Percentiles rank a stretch among this genome's conserved stretches.
phyloP scores from a whole-genome alignment of 1,140 invertebrate species.

The Pygmarrhopalites habei region DNA sequence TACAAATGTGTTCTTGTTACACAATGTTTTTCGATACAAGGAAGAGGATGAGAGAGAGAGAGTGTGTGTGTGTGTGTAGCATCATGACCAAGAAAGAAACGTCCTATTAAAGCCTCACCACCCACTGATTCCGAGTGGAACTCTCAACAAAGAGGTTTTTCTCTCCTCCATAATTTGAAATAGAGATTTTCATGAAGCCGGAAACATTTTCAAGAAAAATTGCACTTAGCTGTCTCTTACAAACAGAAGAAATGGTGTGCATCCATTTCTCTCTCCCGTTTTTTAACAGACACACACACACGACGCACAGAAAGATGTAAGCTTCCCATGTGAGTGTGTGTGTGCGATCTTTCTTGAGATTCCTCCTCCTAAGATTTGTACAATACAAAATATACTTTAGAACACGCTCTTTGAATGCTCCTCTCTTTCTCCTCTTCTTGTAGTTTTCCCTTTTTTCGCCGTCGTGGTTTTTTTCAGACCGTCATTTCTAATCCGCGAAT shows the following conservation, averaged over 20 bases:
- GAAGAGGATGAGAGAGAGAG: too few relatives aligned
- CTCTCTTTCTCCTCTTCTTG: not conserved
- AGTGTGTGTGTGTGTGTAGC: too few relatives aligned
- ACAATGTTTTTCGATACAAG: too few relatives aligned
- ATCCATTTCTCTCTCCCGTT: not conserved
- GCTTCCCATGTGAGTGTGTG: not conserved
- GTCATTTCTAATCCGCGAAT: too few relatives aligned
- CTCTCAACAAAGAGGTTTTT: too few relatives aligned
- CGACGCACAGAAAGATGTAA: not conserved
- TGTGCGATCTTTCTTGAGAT: not conserved
- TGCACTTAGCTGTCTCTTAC: not conserved
- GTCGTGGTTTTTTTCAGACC: too few relatives aligned
- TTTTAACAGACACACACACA: not conserved
- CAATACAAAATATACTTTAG: not conserved
- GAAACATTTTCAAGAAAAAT: constrained; percentile 21
- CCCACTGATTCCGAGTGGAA: not conserved
- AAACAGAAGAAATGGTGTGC: not conserved
- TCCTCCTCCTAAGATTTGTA: not conserved
- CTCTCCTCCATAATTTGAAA: not conserved
- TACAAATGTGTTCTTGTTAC: too few relatives aligned
- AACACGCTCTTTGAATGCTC: not conserved
- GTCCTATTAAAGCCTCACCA: not conserved
- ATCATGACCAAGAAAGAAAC: too few relatives aligned
- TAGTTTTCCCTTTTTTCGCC: too few relatives aligned
- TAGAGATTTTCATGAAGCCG: constrained; percentile 11